Evolutionary conservation across 2,888 invertebrate species (phyloP).

Genomic region (Platycheirus rosarum): DNA sequence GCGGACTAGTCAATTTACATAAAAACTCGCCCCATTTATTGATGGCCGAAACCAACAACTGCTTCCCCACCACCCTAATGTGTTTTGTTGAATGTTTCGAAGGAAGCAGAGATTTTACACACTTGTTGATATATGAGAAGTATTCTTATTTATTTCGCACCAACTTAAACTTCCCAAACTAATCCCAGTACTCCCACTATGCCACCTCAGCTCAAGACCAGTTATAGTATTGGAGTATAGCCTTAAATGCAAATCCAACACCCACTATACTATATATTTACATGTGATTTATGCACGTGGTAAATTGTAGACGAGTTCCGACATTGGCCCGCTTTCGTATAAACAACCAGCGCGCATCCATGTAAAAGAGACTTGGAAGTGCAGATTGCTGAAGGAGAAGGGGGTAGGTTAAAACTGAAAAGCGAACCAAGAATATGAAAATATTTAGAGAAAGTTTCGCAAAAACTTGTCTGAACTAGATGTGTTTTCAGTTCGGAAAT

Average conservation of each 20-base stretch:
- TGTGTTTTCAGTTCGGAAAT: slow-evolving; percentile 4
- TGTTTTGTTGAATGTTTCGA: no score
- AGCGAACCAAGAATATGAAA: slow-evolving; percentile 47
- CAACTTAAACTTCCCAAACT: slow-evolving; percentile 48
- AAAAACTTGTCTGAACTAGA: background rate
- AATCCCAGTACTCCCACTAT: background rate
- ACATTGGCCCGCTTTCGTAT: slow-evolving; percentile 61
- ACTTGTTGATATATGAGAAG: slow-evolving; percentile 68
- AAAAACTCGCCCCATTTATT: no score
- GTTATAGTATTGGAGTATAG: slow-evolving; percentile 21
- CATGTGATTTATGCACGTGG: slow-evolving; percentile 69
- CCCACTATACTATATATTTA: slow-evolving; percentile 28
- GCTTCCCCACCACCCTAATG: no score
- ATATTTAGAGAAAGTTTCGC: slow-evolving; percentile 49
- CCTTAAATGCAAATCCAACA: slow-evolving; percentile 61
- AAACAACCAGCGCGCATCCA: slow-evolving; percentile 72
- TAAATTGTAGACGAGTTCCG: slow-evolving; percentile 67
- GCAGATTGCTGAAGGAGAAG: background rate
- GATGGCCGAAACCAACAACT: no score
- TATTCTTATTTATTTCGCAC: slow-evolving; percentile 72
- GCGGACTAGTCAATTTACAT: no score
- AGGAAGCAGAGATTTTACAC: slow-evolving; percentile 41
- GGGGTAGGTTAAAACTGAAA: slow-evolving; percentile 17
- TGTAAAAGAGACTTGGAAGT: slow-evolving; percentile 28
- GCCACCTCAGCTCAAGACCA: background rate